Evolutionary conservation across 2,113 vertebrate species (phyloP), one percentile per base, ranked within the genome.

Genomic region (Notothenia coriiceps): DNA sequence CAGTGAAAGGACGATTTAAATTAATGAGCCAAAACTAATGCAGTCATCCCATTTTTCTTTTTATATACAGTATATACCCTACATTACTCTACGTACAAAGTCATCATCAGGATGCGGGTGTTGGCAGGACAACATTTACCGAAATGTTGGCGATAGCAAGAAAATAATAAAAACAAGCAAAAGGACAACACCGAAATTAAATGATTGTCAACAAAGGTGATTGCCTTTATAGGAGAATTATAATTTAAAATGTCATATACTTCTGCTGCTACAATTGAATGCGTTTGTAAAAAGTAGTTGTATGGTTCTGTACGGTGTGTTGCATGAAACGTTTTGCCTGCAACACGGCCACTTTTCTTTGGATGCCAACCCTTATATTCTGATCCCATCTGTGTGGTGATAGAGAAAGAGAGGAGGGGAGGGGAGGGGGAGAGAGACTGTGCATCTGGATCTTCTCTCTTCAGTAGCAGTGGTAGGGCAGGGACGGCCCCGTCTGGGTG

Each of bases 391-490:
- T 35, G 74, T 68, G 71, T 57, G 54, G 73, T 4, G 82, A 84
- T 10, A 35, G 78, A 83, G 0, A 49, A 18, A 70, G 73, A 72
- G 62, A 43, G 33, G 9, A 14, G 20, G 18, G 20, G 18, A 12
- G 25, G 18, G 22, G 22, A 22, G 11, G 17, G 20, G 54, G 82
- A 80, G 86, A 75, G 79, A 47, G 74, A 61, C 66, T 68, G 81
- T 65, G 79, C 77, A 78, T 91, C 72, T 74, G 78, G 77, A 70
- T 83, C 87, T 72, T 91, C 91, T 88, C 86, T 89, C 86, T 80
- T 94, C 90, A 95, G 93, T 94, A 95, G 92, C 93, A 93, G 92
- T 94, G 94, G 91, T 95, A 92, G 82, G 95, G 94, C 87, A 89
- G 88, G 83, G 89, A 84, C 6, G 92, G 93, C 83, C 89, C 92